These are phyloP conservation scores for Epirrita christyi DNA, from an alignment of 2,888 invertebrate species.

Conservation along the genomic window DNA sequence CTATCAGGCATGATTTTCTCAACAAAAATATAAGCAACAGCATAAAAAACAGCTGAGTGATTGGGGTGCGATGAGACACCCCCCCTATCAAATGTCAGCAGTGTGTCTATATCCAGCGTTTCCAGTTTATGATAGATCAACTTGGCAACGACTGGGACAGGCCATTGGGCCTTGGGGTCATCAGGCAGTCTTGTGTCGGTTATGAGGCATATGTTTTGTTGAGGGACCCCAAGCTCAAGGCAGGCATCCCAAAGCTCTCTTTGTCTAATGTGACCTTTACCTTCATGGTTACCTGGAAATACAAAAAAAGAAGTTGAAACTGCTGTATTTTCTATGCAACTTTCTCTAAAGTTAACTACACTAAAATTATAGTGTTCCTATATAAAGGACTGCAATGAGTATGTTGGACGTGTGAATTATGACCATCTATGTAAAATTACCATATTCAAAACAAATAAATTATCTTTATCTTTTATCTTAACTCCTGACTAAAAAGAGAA, in stretches of 20 bases:
- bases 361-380: no score
- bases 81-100: conserved; percentile 97
- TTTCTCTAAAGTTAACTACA: no score
- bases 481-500: no score
- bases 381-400: not conserved
- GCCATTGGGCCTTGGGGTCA: conserved; percentile 91
- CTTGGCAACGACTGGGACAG: conserved; percentile 78
- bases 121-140: conserved; percentile 86
- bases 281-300: conserved; percentile 87
- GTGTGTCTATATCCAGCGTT: conserved; percentile 90
- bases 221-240: conserved; percentile 90
- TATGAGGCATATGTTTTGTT: conserved; percentile 89
- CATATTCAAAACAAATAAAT: no score
- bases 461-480: no score
- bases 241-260: conserved; percentile 94
- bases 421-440: no score
- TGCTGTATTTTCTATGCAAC: not conserved
- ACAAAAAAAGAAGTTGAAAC: not conserved
- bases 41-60: conserved; percentile 94
- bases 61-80: conserved; percentile 97
- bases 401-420: no score
- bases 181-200: conserved; percentile 91
- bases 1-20: conserved; percentile 90
- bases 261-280: conserved; percentile 86
- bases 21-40: conserved; percentile 91